A percentile compares a stretch with the other conserved stretches of the same genome.
Conservation (phyloP, 1,140 invertebrate species). For the Mizuhopecten yessoensis region DNA sequence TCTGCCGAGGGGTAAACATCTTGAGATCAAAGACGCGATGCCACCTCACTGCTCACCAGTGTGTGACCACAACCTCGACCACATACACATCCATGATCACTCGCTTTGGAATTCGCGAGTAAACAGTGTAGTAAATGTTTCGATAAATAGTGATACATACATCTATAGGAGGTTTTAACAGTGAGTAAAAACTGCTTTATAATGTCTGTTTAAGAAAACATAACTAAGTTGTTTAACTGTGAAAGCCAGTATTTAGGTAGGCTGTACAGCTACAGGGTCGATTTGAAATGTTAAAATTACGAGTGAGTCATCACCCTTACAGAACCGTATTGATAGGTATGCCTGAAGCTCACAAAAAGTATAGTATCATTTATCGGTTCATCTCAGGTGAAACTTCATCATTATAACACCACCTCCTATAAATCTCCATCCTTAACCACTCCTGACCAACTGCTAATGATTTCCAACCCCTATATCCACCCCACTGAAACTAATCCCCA, state of each 20-base stretch:
- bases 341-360: not conserved
- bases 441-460: not conserved
- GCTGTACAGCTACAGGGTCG: not conserved
- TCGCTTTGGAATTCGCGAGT: not conserved
- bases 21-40: not conserved
- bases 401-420: not conserved
- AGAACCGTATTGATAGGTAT: not conserved
- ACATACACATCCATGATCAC: not conserved
- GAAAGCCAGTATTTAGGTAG: not conserved
- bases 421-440: not conserved
- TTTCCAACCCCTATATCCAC: not conserved
- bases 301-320: not conserved
- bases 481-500: not conserved
- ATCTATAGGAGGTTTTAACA: not conserved
- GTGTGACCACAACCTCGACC: not conserved
- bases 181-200: constrained; percentile 39
- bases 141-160: not conserved
- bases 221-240: not conserved
- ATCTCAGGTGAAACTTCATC: not conserved
- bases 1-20: not conserved
- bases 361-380: not conserved
- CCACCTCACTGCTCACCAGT: not conserved
- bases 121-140: not conserved
- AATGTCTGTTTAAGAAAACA: constrained; percentile 20
- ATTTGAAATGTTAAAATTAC: not conserved